Percentiles rank a stretch among this genome's conserved stretches.
These are phyloP conservation scores for Smutsia gigantea DNA, from an alignment of 2,797 vertebrate genomes.

Conservation along the genomic window DNA sequence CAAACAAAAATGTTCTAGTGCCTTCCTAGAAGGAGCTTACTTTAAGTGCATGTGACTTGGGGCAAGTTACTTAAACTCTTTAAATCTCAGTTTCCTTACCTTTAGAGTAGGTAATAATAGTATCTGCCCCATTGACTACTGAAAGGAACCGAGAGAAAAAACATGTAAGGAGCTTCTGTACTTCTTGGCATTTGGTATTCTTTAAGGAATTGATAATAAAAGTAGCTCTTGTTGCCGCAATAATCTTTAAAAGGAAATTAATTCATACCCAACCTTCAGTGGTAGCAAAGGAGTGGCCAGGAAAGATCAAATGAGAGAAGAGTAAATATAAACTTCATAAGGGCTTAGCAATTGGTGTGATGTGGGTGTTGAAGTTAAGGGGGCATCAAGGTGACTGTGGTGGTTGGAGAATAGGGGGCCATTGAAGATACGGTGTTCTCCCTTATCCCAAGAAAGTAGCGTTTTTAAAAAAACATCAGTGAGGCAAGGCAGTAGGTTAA, in stretches of 20 bases:
- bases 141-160: background rate
- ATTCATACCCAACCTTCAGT: conserved; percentile 15
- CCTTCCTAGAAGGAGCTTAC: conserved; percentile 19
- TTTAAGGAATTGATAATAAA: background rate
- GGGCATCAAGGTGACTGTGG: background rate
- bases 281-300: background rate
- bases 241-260: conserved; percentile 52
- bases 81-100: background rate
- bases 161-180: background rate
- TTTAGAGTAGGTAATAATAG: background rate
- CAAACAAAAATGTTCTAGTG: background rate
- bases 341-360: background rate
- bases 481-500: background rate
- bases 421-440: background rate
- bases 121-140: background rate
- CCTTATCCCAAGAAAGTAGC: background rate
- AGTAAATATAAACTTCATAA: background rate
- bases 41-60: background rate
- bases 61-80: background rate
- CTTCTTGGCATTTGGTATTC: background rate
- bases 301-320: background rate
- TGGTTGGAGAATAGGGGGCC: background rate
- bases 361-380: background rate
- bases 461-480: conserved; percentile 8
- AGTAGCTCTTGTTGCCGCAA: background rate